Evolutionary conservation across 2,888 invertebrate genomes (phyloP).

Genomic region (Scrobipalpa costella): DNA sequence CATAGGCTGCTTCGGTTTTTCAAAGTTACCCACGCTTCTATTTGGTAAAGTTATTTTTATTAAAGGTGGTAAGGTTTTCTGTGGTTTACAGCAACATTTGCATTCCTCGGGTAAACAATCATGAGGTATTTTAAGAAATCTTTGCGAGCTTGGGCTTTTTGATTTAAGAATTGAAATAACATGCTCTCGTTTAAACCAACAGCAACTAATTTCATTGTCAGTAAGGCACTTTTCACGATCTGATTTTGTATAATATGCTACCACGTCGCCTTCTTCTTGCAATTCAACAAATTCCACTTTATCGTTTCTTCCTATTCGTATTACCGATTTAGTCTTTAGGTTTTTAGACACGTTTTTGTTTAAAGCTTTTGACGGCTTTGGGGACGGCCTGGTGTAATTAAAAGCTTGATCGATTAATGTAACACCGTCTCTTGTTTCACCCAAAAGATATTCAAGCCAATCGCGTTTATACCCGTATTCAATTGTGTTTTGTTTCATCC

Average conservation of each 20-base stretch:
- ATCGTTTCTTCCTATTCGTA: not conserved
- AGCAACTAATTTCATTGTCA: not conserved
- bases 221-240: not conserved
- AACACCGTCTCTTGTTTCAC: not conserved
- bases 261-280: not conserved
- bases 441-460: conserved; percentile 4
- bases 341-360: not conserved
- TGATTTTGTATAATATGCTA: not conserved
- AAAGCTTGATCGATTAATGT: conserved; percentile 19
- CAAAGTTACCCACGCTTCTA: not conserved
- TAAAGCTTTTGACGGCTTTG: not conserved
- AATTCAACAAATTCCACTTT: not conserved
- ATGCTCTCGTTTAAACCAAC: conserved; percentile 12
- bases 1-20: not conserved
- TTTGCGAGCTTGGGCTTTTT: not conserved
- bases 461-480: conserved; percentile 7
- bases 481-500: not conserved
- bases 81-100: conserved; percentile 17
- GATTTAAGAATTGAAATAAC: not conserved
- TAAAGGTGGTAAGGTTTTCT: not conserved
- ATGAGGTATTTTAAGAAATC: conserved; percentile 10
- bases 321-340: not conserved
- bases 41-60: not conserved
- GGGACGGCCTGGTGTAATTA: conserved; percentile 10
- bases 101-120: not conserved